Percentiles rank a stretch among this genome's conserved stretches.
phyloP scores from a whole-genome alignment of 2,888 invertebrate species.

The Physocephala rufipes region DNA sequence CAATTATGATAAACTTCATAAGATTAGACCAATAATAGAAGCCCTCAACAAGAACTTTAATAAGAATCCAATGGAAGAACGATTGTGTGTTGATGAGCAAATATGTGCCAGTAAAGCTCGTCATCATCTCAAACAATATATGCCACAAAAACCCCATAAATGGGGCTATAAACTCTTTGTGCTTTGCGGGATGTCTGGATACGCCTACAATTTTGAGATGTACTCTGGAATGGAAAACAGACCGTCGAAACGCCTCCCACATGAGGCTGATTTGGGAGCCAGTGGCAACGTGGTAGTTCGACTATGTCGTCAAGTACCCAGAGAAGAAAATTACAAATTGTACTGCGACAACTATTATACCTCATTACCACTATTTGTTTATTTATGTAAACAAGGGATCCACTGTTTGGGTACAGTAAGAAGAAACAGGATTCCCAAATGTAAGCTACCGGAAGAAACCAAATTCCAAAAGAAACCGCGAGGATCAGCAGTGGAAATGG shows the following conservation, averaged over 20 bases:
- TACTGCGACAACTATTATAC: no score
- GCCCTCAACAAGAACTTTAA: no score
- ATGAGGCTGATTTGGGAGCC: not conserved
- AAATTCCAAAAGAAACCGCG: slow-evolving; percentile 36
- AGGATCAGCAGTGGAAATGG: slow-evolving; percentile 40
- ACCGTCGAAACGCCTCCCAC: not conserved
- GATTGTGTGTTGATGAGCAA: no score
- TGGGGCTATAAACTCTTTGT: slow-evolving; percentile 2
- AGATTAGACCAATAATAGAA: no score
- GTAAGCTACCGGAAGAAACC: slow-evolving; percentile 28
- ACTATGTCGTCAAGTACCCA: not conserved
- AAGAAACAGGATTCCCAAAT: no score
- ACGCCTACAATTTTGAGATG: not conserved
- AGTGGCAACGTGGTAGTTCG: not conserved
- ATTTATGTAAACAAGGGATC: no score
- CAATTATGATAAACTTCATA: no score
- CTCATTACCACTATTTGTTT: no score
- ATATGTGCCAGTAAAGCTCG: not conserved
- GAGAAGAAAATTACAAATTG: not conserved
- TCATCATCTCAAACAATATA: not conserved
- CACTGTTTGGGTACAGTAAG: no score
- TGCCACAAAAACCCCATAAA: not conserved
- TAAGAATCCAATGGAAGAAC: no score
- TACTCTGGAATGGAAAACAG: not conserved
- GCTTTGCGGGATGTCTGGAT: not conserved